Base-by-base conservation (phyloP, 2,113 vertebrate species). In the Prolemur simus region DNA sequence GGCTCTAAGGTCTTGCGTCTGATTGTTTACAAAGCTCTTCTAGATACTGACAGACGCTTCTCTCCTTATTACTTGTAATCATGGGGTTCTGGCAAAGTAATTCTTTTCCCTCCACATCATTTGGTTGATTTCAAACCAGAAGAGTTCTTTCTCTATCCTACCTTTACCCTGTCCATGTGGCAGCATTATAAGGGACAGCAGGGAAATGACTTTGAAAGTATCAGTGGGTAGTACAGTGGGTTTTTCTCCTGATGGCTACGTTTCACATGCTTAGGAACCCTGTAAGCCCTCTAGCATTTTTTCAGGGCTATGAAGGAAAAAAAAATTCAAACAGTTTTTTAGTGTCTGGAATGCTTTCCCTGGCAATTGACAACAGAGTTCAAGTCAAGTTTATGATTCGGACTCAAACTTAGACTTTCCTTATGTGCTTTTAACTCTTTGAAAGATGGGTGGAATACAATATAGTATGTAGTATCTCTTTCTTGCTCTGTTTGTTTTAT, bases 351-450 rank as follows among this genome's bases (percentile, higher is more conserved):
- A 97, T 96, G 94, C 97, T 96, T 98, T 95, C 93, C 78, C 97
- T 96, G 96, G 93, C 97, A 96, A 94, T 96, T 97, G 96, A 98
- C 97, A 97, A 96, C 95, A 95, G 97, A 96, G 98, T 97, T 98
- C 98, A 98, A 97, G 89, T 96, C 54, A 96, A 98, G 98, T 97
- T 97, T 97, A 97, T 89, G 94, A 96, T 93, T 96, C 73, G 54
- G 89, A 96, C 74, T 95, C 89, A 63, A 87, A 86, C 73, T 49
- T 78, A 83, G 78, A 58, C 58, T 96, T 97, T 80, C 78, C 93
- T 93, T 81, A 77, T 87, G 87, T 42, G 85, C 74, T 89, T 97
- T 96, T 96, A 97, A 97, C 96, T 94, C 95, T 97, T 94, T 94
- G 64, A 93, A 97, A 97, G 95, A 95, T 37, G 74, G 45, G 25